Percentiles rank a stretch among this genome's conserved stretches.
These are phyloP conservation scores for Poeciliopsis paucimaculata DNA, from an alignment of 2,797 vertebrate genomes.

Conservation along the genomic window DNA sequence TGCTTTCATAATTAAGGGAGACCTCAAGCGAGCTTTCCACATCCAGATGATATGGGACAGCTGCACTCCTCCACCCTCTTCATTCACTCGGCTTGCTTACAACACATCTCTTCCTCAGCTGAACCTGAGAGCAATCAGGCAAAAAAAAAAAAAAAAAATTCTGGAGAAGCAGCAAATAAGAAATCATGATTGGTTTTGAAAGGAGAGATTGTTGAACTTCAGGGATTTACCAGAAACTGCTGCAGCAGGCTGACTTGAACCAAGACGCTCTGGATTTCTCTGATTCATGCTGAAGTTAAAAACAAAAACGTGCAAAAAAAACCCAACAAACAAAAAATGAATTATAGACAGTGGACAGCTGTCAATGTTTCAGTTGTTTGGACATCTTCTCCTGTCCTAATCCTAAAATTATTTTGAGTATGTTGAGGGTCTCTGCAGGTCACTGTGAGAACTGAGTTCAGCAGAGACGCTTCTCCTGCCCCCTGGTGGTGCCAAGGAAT, in stretches of 20 bases:
- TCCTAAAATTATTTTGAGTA: background rate
- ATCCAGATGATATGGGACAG: slow-evolving; percentile 51
- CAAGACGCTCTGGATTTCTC: background rate
- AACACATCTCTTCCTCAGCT: slow-evolving; percentile 39
- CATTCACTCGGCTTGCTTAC: slow-evolving; percentile 16
- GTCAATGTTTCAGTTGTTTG: background rate
- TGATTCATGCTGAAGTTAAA: background rate
- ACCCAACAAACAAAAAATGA: background rate
- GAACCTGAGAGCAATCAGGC: slow-evolving; percentile 31
- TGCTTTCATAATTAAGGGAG: slow-evolving; percentile 60
- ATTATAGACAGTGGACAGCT: background rate
- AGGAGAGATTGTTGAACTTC: background rate
- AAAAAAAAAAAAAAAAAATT: background rate
- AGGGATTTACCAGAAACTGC: background rate
- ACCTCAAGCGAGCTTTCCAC: slow-evolving; percentile 49
- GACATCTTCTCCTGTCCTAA: background rate
- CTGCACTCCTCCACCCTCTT: background rate
- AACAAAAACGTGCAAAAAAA: background rate
- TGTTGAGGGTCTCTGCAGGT: background rate
- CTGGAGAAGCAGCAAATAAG: slow-evolving; percentile 7
- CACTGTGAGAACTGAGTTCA: background rate
- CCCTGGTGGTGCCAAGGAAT: slow-evolving; percentile 40
- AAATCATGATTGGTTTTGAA: slow-evolving; percentile 26
- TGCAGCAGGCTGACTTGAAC: background rate
- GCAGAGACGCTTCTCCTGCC: slow-evolving; percentile 50